Conservation (phyloP, 2,888 invertebrate genomes). For the Mythimna impura region DNA sequence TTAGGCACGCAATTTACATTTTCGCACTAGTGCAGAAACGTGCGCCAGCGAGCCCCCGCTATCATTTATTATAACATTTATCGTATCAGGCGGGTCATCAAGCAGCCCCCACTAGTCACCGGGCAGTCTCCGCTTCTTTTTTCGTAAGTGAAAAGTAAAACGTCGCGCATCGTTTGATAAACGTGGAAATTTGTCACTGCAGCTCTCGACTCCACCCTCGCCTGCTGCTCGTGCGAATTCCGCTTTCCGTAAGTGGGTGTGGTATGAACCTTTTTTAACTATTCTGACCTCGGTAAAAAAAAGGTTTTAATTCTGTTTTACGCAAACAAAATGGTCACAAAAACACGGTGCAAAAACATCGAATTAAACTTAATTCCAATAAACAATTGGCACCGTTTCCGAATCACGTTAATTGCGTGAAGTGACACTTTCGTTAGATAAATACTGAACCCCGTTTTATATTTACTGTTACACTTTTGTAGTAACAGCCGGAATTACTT, state of each 20-base stretch:
- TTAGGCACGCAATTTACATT: too few species aligned
- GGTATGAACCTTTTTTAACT: neutral
- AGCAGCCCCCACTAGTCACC: too few species aligned
- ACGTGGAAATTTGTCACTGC: too few species aligned
- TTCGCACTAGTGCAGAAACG: too few species aligned
- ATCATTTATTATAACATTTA: too few species aligned
- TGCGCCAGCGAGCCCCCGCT: too few species aligned
- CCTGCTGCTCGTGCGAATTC: too few species aligned
- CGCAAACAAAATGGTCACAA: constrained; percentile 18
- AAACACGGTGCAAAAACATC: constrained; percentile 32
- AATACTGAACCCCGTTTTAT: constrained; percentile 68
- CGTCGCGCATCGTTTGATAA: too few species aligned
- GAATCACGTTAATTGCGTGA: constrained; percentile 56
- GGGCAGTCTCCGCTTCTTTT: too few species aligned
- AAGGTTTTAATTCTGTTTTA: neutral
- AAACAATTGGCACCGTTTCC: constrained; percentile 53
- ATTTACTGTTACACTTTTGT: constrained; percentile 59
- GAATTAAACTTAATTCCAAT: constrained; percentile 42
- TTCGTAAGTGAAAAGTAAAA: too few species aligned
- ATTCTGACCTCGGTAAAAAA: neutral
- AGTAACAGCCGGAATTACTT: constrained; percentile 41
- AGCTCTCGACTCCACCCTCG: too few species aligned
- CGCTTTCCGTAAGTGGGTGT: neutral
- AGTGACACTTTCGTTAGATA: constrained; percentile 65
- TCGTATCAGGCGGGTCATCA: too few species aligned